Base-by-base conservation (phyloP, 2,113 vertebrate species). In the Leptobrachium leishanense region DNA sequence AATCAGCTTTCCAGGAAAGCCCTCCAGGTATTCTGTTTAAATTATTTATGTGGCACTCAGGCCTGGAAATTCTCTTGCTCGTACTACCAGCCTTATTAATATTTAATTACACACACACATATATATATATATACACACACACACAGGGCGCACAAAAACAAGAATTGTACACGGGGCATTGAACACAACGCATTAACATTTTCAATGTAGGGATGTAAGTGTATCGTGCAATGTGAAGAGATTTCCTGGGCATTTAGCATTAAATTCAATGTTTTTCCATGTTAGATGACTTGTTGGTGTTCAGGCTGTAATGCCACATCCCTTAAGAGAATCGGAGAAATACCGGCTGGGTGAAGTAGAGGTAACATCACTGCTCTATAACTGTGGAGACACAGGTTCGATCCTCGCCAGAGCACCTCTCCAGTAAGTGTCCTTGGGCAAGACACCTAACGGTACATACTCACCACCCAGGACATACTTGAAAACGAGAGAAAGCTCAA, bases 1-100 rank as follows among this genome's bases (percentile, higher is more conserved):
- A 94, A 94, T 93, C 91, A 92, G 92, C 87, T 90, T 91, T 88
- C 88, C 85, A 0, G 90, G 88, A 89, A 90, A 86, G 91, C 92
- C 93, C 92, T 94, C 92, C 74, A 87, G 93, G 92, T 93, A 91
- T 91, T 87, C 89, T 86, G 20, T 90, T 31, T 93, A 86, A 87
- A 93, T 93, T 92, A 93, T 93, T 89, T 83, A 94, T 90, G 80
- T 84, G 77, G 86, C 88, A 90, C 90, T 90, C 15, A 2, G 90
- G 90, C 89, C 89, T 90, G 88, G 89, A 88, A 94, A 93, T 90
- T 90, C 87, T 89, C 91, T 89, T 89, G 89, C 90, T 89, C 89
- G 90, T 92, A 94, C 93, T 91, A 93, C 89, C 92, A 90, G 91
- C 85, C 92, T 93, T 92, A 92, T 94, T 94, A 93, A 94, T 94